phyloP scores from a whole-genome alignment of 2,113 vertebrate genomes.

The Grammomys dolichurus region DNA sequence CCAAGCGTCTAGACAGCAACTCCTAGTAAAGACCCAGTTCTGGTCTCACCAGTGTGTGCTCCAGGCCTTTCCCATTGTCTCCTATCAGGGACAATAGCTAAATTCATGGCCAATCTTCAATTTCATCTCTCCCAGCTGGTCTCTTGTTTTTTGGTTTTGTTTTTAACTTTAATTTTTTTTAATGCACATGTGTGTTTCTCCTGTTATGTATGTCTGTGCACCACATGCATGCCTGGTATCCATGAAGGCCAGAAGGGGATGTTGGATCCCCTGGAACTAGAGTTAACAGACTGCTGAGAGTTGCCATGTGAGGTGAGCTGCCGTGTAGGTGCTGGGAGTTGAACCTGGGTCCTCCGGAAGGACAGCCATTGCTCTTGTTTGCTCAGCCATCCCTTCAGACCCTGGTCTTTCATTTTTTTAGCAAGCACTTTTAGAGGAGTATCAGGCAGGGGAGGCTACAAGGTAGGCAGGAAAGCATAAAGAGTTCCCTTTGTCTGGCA shows the following conservation, averaged over 20 bases:
- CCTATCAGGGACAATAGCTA: background rate
- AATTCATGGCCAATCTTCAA: background rate
- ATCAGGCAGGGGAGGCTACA: background rate
- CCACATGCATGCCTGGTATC: background rate
- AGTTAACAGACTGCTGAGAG: background rate
- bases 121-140: background rate
- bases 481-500: constrained; percentile 15
- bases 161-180: background rate
- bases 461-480: background rate
- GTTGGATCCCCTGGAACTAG: background rate
- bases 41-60: background rate
- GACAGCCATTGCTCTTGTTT: background rate
- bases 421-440: background rate
- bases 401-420: background rate
- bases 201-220: background rate
- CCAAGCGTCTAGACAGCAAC: background rate
- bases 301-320: background rate
- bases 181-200: background rate
- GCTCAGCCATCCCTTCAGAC: background rate
- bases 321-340: background rate
- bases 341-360: background rate
- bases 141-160: background rate
- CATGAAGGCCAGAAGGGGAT: background rate
- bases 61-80: background rate
- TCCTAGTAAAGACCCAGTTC: background rate